A percentile compares a stretch with the other conserved stretches of the same genome.
Conservation (phyloP, 2,797 vertebrate species). For the Hapalemur alaotrensis region DNA sequence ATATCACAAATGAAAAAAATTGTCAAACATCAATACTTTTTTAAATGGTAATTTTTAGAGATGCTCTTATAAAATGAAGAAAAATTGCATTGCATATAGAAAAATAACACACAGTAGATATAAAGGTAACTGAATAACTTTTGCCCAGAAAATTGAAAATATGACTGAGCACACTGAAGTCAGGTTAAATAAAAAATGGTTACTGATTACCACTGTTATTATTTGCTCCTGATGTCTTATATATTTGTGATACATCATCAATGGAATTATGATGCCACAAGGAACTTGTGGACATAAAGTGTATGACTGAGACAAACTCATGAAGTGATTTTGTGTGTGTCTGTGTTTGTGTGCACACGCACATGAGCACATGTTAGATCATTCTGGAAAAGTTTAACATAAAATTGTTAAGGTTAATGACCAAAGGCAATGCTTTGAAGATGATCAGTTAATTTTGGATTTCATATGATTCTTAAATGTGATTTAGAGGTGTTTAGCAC, state of each 20-base stretch:
- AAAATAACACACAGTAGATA: not conserved
- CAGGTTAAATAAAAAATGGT: not conserved
- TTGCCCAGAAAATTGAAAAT: not conserved
- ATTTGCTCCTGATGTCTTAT: not conserved
- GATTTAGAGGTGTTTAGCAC: not conserved
- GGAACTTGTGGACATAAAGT: not conserved
- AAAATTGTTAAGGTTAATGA: not conserved
- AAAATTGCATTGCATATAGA: not conserved
- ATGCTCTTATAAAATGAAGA: not conserved
- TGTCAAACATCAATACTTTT: not conserved
- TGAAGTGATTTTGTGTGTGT: not conserved
- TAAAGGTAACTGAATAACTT: not conserved
- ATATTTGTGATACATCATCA: not conserved
- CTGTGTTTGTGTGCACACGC: fast-evolving
- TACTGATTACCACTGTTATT: not conserved
- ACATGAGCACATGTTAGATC: not conserved
- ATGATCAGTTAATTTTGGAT: not conserved
- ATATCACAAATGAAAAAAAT: not conserved
- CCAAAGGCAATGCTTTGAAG: not conserved
- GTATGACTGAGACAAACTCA: not conserved
- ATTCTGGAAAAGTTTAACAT: not conserved
- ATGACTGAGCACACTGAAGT: not conserved
- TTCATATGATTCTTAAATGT: not conserved
- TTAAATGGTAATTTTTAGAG: not conserved
- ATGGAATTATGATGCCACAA: not conserved